phyloP scores from a whole-genome alignment of 2,888 invertebrate species.

The Drosophila yooni region DNA sequence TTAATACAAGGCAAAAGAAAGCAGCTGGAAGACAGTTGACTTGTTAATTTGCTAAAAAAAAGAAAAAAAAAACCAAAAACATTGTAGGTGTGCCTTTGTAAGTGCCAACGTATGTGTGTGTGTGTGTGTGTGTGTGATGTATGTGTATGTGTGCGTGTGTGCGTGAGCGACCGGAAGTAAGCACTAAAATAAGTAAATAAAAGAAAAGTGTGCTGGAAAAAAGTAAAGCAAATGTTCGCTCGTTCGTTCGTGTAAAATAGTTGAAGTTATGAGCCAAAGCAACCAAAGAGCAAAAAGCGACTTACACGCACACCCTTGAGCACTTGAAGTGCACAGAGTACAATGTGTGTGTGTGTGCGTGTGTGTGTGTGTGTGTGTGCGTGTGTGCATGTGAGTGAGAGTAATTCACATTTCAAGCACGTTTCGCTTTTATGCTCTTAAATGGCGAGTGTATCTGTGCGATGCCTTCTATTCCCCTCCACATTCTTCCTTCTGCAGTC shows the following conservation, averaged over 20 bases:
- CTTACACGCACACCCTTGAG: conserved; percentile 32
- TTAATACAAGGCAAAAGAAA: background rate
- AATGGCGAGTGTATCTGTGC: conserved; percentile 76
- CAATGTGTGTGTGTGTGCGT: conserved; percentile 12
- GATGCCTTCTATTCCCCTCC: conserved; percentile 4
- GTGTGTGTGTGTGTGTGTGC: conserved; percentile 9
- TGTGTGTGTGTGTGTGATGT: conserved; percentile 4
- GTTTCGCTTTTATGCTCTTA: conserved; percentile 76
- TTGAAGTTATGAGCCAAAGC: conserved; percentile 69
- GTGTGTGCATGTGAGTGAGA: conserved; percentile 45
- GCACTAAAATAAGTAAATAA: conserved; percentile 70
- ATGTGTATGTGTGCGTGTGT: conserved; percentile 12
- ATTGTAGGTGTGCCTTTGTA: conserved; percentile 16
- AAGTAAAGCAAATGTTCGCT: conserved; percentile 34
- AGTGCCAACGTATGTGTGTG: conserved; percentile 1
- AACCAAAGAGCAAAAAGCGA: conserved; percentile 60
- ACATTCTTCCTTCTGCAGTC: background rate
- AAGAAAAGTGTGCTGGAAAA: conserved; percentile 36
- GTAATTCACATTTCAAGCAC: conserved; percentile 77
- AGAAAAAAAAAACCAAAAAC: background rate
- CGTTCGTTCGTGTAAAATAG: conserved; percentile 70
- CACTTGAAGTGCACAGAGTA: conserved; percentile 43
- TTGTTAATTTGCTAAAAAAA: conserved; percentile 63
- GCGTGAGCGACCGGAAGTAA: conserved; percentile 46
- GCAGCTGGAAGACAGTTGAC: conserved; percentile 26